These are phyloP conservation scores for Mus caroli DNA, from an alignment of 2,797 vertebrate species.

Conservation along the genomic window DNA sequence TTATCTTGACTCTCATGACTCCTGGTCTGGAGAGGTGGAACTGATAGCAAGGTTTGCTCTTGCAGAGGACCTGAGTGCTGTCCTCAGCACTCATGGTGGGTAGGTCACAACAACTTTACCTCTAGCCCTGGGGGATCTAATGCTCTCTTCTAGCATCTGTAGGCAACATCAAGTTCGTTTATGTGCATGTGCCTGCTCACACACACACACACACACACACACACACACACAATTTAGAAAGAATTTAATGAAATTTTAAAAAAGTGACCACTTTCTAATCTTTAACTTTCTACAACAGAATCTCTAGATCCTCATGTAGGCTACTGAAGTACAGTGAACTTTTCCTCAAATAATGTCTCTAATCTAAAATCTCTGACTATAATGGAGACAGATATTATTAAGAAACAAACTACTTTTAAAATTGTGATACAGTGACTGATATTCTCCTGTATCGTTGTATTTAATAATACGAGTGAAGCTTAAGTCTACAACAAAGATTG, in stretches of 20 bases:
- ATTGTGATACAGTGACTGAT: background rate
- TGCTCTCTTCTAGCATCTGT: background rate
- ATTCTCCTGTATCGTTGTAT: background rate
- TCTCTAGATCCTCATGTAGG: background rate
- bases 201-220: background rate
- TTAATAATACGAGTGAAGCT: background rate
- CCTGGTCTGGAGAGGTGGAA: background rate
- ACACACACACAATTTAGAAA: background rate
- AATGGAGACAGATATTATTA: background rate
- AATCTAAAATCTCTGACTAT: background rate
- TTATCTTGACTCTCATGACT: slow-evolving; percentile 9
- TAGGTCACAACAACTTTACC: too few relatives aligned
- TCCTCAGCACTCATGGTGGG: background rate
- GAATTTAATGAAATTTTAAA: background rate
- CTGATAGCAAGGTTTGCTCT: background rate
- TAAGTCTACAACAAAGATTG: background rate
- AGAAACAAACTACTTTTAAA: slow-evolving; percentile 27
- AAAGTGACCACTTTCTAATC: slow-evolving; percentile 19
- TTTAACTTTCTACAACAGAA: background rate
- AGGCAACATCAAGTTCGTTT: background rate
- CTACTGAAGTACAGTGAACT: background rate
- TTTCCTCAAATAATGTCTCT: slow-evolving; percentile 15
- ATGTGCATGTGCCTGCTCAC: too few relatives aligned
- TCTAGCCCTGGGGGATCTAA: background rate
- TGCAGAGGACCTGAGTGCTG: background rate